Conservation (phyloP, 2,888 invertebrate species). For the Tenthredo amoena region DNA sequence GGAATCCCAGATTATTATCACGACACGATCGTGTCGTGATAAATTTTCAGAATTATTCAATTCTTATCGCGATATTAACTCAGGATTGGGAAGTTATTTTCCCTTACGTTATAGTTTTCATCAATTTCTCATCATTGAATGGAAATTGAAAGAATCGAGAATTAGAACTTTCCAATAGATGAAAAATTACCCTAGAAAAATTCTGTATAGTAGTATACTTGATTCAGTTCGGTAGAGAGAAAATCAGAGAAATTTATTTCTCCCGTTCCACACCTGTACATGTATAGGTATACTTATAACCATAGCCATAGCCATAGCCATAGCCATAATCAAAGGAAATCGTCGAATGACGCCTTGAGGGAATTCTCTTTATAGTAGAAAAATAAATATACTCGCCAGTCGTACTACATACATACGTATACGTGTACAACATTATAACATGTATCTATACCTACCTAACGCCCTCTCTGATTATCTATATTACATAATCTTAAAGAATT, state of each 20-base stretch:
- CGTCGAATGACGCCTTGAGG: slow-evolving; percentile 21
- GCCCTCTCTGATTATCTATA: no score
- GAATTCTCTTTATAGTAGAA: slow-evolving; percentile 24
- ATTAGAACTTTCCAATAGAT: not conserved
- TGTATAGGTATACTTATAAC: not conserved
- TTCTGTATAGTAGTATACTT: not conserved
- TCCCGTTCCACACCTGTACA: not conserved
- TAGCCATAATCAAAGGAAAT: slow-evolving; percentile 9
- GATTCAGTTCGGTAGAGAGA: not conserved
- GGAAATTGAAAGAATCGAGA: not conserved
- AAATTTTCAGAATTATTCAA: not conserved
- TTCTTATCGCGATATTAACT: not conserved
- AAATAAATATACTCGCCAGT: not conserved
- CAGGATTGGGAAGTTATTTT: not conserved
- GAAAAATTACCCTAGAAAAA: not conserved
- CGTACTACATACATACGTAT: no score
- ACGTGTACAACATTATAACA: no score
- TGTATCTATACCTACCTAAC: no score
- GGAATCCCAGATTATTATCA: not conserved
- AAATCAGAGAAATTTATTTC: slow-evolving; percentile 13
- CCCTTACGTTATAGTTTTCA: not conserved
- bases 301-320: not conserved
- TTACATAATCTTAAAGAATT: no score
- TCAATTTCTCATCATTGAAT: not conserved
- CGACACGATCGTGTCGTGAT: not conserved